Base-by-base conservation (phyloP, 2,888 invertebrate genomes). In the Drosophila koepferae region DNA sequence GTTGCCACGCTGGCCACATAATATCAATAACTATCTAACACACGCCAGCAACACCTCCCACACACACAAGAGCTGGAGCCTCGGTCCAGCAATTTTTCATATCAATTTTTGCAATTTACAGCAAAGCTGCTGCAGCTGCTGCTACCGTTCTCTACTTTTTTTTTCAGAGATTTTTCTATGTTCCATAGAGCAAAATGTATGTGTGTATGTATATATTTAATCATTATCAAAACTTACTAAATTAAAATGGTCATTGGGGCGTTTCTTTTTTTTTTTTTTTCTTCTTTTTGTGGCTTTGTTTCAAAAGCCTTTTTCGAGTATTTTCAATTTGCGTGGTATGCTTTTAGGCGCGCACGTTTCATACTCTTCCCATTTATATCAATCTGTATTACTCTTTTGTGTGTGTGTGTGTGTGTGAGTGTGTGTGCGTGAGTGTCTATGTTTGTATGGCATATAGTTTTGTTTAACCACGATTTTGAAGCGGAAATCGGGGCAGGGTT, bases 171-270 rank as follows among this genome's bases (percentile, higher is more conserved):
- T 70, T 70, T 75, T 54, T 69, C 14, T 67, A 46, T 46, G 62
- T 61, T 55, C 9, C 41, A 59, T 40, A 38, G 65, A 48, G 48
- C 46, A 71, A n/a, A 48, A 7, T 65, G 14, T 46, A 20, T 72
- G 9, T 34, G 16, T 18, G 40, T 66, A 60, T 58, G 9, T 40
- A 34, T 34, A 46, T 72, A 69, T 60, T 77, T 63, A 63, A 71
- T 66, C 70, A 84, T 80, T 89, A 76, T 86, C 82, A 80, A 76
- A 85, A 89, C 82, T 89, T 84, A 86, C 59, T 78, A 85, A 86
- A 85, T 89, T 75, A 85, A 85, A 89, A 89, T 85, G 89, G 89
- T 86, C 81, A 81, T 86, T 62, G 66, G 69, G 77, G 74, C 72
- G 72, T 79, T 77, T 69, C 10, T 10, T 10, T 10, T 6, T n/a